phyloP scores from a whole-genome alignment of 2,797 vertebrate genomes.

The Hemitrygon akajei region DNA sequence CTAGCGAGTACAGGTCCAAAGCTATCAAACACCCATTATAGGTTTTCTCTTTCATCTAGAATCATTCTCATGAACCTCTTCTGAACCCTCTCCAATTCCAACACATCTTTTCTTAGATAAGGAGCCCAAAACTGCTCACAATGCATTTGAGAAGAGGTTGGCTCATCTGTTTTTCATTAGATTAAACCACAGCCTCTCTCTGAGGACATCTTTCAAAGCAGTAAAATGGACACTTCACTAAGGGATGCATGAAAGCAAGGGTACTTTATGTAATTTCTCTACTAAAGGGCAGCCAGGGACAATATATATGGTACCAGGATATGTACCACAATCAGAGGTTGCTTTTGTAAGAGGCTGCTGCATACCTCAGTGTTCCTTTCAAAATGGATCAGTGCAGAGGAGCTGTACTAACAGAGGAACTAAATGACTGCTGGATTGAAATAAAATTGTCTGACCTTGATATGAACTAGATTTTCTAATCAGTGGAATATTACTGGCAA shows the following conservation, averaged over 20 bases:
- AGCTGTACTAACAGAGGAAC: not conserved
- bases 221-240: not conserved
- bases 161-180: constrained; percentile 8
- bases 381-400: not conserved
- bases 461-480: constrained; percentile 25
- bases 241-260: not conserved
- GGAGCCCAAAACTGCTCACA: too few relatives aligned
- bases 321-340: not conserved
- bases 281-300: not conserved
- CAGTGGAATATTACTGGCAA: constrained; percentile 25
- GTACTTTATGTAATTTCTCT: not conserved
- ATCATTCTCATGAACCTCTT: too few relatives aligned
- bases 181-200: not conserved
- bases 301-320: not conserved
- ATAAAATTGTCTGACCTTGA: constrained; percentile 46
- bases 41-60: too few relatives aligned
- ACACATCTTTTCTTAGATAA: too few relatives aligned
- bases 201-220: not conserved
- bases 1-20: too few relatives aligned
- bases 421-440: constrained; percentile 41
- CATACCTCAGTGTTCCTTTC: not conserved
- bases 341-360: not conserved
- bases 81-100: too few relatives aligned
- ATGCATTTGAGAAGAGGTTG: not conserved
- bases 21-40: too few relatives aligned